Base-by-base conservation (phyloP, 2,797 vertebrate genomes). In the Eupleurogrammus muticus region DNA sequence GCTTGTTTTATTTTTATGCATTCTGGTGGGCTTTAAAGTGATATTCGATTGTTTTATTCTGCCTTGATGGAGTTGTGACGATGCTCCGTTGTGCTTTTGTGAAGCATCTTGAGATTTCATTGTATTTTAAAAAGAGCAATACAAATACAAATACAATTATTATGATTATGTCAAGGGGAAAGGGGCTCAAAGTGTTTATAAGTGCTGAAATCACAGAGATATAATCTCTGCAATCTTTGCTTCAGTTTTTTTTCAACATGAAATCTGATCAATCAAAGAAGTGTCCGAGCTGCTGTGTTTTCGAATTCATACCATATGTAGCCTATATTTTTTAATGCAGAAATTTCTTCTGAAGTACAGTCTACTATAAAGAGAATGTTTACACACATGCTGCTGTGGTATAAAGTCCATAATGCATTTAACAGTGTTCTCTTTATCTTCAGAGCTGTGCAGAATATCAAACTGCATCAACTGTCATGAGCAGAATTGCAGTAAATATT, bases 391-490 rank as follows among this genome's bases (percentile, higher is more conserved):
- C 51, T 58, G 28, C 14, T 16, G 16, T 19, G 49, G 56, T 28
- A 62, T 20, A 42, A 61, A 66, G 24, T 13, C 23, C 38, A 36
- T 34, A 10, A 11, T 47, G 44, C 32, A 40, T 76, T 16, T 75
- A 36, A 76, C 59, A 48, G 56, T 9, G 5, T 32, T 73, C 49
- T 66, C 60, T 69, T 20, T 61, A 32, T 66, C 66, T 77, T 42
- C 44, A 20, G 44, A 61, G 60, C 44, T 36, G n/a, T 62, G 53
- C 42, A 60, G 23, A 32, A 63, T 50, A 66, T 79, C 59, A 59
- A 38, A 74, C 53, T 67, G 57, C 58, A 59, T 86, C 73, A n/a
- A 80, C 71, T 79, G 81, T 83, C 68, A 68, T 1, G 1, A 50
- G 8, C 11, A 5, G 59, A 61, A 77, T 75, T 78, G 62, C 49